A percentile compares a stretch with the other conserved stretches of the same genome.
These are phyloP conservation scores for Apeira syringaria DNA, from an alignment of 2,888 invertebrate species.

Conservation along the genomic window DNA sequence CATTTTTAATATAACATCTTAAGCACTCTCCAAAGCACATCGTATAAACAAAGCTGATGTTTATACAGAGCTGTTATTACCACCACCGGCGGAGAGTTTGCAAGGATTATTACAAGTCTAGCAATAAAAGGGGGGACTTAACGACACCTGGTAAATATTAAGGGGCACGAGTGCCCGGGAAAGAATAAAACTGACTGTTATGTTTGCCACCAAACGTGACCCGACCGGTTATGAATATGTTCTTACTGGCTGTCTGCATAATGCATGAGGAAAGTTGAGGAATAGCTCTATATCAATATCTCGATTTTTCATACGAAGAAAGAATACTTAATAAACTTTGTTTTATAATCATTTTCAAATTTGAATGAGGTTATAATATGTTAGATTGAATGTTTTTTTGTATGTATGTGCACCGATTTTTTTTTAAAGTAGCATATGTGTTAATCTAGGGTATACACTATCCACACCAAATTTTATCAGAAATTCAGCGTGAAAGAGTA, in stretches of 20 bases:
- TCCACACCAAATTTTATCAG: too few species aligned
- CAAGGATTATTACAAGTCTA: constrained; percentile 68
- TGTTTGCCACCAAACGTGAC: constrained; percentile 57
- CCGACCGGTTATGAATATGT: constrained; percentile 48
- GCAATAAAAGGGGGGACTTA: constrained; percentile 64
- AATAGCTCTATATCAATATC: background rate
- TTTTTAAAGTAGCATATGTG: too few species aligned
- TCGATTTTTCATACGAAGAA: too few species aligned
- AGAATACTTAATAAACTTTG: too few species aligned
- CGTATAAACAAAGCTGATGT: constrained; percentile 51
- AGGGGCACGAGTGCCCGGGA: constrained; percentile 52
- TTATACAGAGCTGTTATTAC: constrained; percentile 59
- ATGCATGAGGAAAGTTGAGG: constrained; percentile 6
- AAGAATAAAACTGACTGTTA: constrained; percentile 61
- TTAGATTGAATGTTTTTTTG: too few species aligned
- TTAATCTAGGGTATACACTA: too few species aligned
- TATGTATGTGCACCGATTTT: too few species aligned
- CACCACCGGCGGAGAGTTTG: constrained; percentile 45
- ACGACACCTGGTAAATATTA: constrained; percentile 79
- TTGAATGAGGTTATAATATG: too few species aligned
- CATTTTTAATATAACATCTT: constrained; percentile 26
- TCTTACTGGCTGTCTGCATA: constrained; percentile 25
- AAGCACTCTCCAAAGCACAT: constrained; percentile 39
- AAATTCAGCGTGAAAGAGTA: too few species aligned
- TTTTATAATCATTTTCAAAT: too few species aligned